Evolutionary conservation across 1,140 invertebrate genomes (phyloP), one percentile per base, ranked within the genome.

Genomic region (Chelonus insularis): DNA sequence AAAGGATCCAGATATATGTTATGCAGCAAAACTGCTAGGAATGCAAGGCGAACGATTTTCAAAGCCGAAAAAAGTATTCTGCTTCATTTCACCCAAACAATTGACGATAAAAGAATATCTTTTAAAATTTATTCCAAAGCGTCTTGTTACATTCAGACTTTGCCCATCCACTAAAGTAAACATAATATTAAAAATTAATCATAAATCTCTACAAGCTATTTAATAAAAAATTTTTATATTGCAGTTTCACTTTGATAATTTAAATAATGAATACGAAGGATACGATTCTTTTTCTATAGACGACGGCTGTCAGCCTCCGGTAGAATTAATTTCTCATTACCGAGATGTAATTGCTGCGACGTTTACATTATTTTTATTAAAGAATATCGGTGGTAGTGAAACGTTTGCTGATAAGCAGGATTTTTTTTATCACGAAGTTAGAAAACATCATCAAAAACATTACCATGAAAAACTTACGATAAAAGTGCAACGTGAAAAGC

Each of bases 361-460:
- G 4, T 97, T 96, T 78, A 94, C 94, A 1, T 89, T 94, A 71
- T 95, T 95, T 77, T 84, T 97, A 39, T 78, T 96, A n/a, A 94
- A 94, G 82, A 96, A 96, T 82, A 96, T 96, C 72, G 95, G 94
- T 48, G 95, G 95, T 4, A 95, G 93, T 20, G 94, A 97, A 82
- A 94, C 94, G 21, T 97, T 97, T 73, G 93, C 94, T 81, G 94
- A 96, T 75, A 97, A 97, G 75, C 92, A 95, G 80, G 92, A 94
- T 70, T 96, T 95, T 80, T 96, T 97, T 81, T 95, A 96, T 79
- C 93, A 94, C 75, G 93, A 96, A 84, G 87, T 97, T 43, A 83
- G 94, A 68, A 93, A 93, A 69, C 89, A 88, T 74, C 92, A 91
- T 82, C 88, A 90, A 66, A 91, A 90, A 64, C 88, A 92, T 72